Evolutionary conservation across 2,888 invertebrate species (phyloP).

Genomic region (Athetis lepigone): DNA sequence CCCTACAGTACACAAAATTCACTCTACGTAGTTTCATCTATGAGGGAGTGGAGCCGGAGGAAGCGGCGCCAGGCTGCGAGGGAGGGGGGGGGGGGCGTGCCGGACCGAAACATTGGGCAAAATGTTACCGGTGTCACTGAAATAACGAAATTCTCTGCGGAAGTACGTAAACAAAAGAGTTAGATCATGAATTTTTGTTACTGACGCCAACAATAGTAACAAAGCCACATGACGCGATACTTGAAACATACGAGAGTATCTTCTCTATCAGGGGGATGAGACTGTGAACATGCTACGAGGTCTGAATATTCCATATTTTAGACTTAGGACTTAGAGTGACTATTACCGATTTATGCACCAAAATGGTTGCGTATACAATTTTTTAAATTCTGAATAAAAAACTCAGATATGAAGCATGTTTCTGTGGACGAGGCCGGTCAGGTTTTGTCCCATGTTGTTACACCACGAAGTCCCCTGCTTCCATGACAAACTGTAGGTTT

Average conservation of each 20-base stretch:
- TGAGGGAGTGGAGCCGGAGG: too few species aligned
- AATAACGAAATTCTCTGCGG: background rate
- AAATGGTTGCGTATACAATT: constrained; percentile 6
- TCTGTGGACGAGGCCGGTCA: constrained; percentile 4
- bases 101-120: constrained; percentile 24
- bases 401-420: constrained; percentile 1
- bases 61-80: too few species aligned
- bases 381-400: constrained; percentile 19
- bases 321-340: constrained; percentile 6
- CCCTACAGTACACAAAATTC: too few species aligned
- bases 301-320: constrained; percentile 33
- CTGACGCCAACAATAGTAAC: constrained; percentile 19
- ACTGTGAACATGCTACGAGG: constrained; percentile 15
- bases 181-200: constrained; percentile 15
- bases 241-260: constrained; percentile 22
- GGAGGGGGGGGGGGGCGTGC: too few species aligned
- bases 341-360: constrained; percentile 11
- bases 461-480: constrained; percentile 11
- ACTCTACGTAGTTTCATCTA: too few species aligned
- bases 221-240: constrained; percentile 20
- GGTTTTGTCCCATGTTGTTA: constrained; percentile 6
- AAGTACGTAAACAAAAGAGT: constrained; percentile 17
- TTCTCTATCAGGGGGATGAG: constrained; percentile 14
- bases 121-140: constrained; percentile 15
- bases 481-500: constrained; percentile 19